phyloP scores from a whole-genome alignment of 2,888 invertebrate species.

The Eledone cirrhosa region DNA sequence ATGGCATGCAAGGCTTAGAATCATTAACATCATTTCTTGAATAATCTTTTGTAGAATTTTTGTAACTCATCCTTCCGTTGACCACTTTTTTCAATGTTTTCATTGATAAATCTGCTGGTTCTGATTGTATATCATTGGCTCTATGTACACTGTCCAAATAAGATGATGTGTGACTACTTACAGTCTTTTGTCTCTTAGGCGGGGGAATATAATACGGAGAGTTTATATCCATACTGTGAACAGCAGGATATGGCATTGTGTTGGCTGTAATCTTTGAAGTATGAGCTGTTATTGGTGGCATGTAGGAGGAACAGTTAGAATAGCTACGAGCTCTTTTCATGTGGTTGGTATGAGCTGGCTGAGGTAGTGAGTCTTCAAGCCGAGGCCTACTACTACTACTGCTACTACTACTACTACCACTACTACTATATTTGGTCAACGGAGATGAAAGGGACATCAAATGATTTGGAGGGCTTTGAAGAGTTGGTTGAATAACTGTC shows the following conservation, averaged over 20 bases:
- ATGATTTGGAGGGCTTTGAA: constrained; percentile 3
- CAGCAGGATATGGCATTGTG: neutral
- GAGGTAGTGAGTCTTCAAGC: constrained; percentile 21
- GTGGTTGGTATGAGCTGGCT: constrained; percentile 19
- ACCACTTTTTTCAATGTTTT: constrained; percentile 23
- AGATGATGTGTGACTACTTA: neutral
- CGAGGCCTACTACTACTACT: neutral
- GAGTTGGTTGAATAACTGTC: constrained; percentile 11
- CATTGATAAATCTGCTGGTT: constrained; percentile 21
- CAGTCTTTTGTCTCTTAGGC: neutral
- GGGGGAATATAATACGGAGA: neutral
- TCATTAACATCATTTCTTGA: constrained; percentile 10
- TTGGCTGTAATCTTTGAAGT: constrained; percentile 12
- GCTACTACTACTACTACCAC: no score
- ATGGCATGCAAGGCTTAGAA: neutral
- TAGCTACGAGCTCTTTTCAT: constrained; percentile 2
- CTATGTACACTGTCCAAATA: constrained; percentile 25
- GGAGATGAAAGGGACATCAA: constrained; percentile 3
- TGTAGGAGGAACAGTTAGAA: constrained; percentile 1
- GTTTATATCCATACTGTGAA: neutral
- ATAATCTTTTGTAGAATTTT: constrained; percentile 14
- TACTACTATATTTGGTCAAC: neutral
- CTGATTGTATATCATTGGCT: constrained; percentile 5
- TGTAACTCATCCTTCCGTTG: constrained; percentile 15
- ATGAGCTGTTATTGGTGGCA: constrained; percentile 10